Conservation (phyloP, 2,797 vertebrate species). For the Neopelma chrysocephalum region DNA sequence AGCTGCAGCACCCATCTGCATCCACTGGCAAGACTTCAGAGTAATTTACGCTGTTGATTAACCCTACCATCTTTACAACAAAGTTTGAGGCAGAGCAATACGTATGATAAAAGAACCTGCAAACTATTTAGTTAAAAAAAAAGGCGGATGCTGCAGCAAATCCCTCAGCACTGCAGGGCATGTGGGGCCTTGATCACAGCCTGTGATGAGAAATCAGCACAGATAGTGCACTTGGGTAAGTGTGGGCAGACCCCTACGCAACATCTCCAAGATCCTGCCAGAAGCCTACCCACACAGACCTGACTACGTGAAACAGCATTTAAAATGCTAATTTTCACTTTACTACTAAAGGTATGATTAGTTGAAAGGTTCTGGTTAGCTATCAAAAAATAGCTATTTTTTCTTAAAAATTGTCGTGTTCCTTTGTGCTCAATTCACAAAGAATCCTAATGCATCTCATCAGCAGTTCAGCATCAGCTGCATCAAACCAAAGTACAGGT, state of each 20-base stretch:
- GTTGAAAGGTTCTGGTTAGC: slow-evolving; percentile 20
- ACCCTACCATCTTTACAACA: background rate
- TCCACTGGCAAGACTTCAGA: slow-evolving; percentile 26
- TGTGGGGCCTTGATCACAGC: slow-evolving; percentile 2
- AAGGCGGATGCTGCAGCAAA: background rate
- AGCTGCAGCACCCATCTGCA: slow-evolving; percentile 41
- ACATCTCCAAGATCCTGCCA: slow-evolving; percentile 24
- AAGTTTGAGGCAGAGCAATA: background rate
- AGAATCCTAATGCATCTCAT: background rate
- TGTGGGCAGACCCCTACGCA: slow-evolving; percentile 34
- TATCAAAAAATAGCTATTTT: slow-evolving; percentile 3
- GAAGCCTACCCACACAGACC: slow-evolving; percentile 46
- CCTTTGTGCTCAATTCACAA: slow-evolving; percentile 12
- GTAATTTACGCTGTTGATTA: background rate
- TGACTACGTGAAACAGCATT: background rate
- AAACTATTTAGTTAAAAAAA: background rate
- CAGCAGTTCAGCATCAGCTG: background rate
- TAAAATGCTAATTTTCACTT: slow-evolving; percentile 33
- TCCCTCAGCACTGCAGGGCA: slow-evolving; percentile 24
- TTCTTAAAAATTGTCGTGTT: background rate
- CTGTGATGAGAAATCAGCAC: background rate
- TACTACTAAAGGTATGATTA: background rate
- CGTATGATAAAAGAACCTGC: slow-evolving; percentile 3
- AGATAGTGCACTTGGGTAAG: background rate
- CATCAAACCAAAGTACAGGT: background rate